A percentile compares a stretch with the other conserved stretches of the same genome.
Evolutionary conservation across 2,888 invertebrate species (phyloP).

Genomic region (Argyresthia albistria): DNA sequence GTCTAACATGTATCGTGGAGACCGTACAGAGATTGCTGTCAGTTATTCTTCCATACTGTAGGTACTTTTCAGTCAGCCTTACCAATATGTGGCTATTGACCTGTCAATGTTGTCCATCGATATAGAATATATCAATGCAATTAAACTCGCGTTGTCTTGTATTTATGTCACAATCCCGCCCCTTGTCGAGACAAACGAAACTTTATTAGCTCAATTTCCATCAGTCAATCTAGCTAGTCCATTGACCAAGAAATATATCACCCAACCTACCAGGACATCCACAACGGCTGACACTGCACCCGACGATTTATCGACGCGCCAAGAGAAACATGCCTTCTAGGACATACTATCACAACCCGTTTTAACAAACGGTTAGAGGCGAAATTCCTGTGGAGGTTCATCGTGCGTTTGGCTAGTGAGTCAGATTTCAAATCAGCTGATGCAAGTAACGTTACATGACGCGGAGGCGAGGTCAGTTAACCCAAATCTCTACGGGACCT

Average conservation of each 20-base stretch:
- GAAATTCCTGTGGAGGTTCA: background rate
- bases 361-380: background rate
- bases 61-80: too few species aligned
- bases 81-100: too few species aligned
- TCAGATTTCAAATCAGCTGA: background rate
- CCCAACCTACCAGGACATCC: background rate
- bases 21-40: too few species aligned
- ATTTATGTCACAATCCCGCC: too few species aligned
- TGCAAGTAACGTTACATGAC: slow-evolving; percentile 1
- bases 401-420: background rate
- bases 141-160: too few species aligned
- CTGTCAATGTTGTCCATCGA: too few species aligned
- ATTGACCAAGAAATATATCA: background rate
- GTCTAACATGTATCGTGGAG: too few species aligned
- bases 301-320: background rate
- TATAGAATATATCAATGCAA: too few species aligned
- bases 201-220: background rate
- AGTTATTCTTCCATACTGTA: too few species aligned
- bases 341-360: background rate
- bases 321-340: background rate
- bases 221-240: background rate
- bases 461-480: background rate
- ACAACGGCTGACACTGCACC: background rate
- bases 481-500: background rate
- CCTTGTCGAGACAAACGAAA: too few species aligned